Evolutionary conservation across 2,888 invertebrate genomes (phyloP).

Genomic region (Andrena praecox): DNA sequence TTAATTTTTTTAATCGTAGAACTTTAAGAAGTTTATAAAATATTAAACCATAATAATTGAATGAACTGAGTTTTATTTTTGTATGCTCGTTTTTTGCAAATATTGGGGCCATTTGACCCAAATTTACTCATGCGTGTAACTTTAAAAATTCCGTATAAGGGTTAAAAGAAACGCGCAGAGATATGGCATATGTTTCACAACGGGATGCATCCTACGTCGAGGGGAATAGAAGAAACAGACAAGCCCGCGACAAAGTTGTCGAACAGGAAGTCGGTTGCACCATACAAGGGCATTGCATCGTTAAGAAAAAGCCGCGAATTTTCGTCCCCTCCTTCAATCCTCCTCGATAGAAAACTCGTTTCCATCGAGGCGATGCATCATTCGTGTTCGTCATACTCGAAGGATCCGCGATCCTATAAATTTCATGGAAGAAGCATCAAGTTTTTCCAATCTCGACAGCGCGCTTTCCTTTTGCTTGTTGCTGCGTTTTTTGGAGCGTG

Average conservation of each 20-base stretch:
- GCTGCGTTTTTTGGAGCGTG: not conserved
- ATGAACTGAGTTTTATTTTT: too few relatives aligned
- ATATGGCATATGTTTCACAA: constrained; percentile 28
- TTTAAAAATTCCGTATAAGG: constrained; percentile 20
- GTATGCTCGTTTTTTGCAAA: too few relatives aligned
- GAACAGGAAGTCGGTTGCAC: constrained; percentile 61
- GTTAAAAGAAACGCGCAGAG: constrained; percentile 28
- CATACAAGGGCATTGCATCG: constrained; percentile 41
- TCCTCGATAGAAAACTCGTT: constrained; percentile 39
- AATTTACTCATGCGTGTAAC: too few relatives aligned
- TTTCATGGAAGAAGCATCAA: not conserved
- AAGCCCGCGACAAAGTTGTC: constrained; percentile 46
- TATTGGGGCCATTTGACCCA: too few relatives aligned
- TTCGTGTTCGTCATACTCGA: not conserved
- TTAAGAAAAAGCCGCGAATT: constrained; percentile 42
- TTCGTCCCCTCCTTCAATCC: constrained; percentile 13
- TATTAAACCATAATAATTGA: too few relatives aligned
- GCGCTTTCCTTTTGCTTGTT: not conserved
- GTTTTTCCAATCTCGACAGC: not conserved
- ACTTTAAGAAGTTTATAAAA: too few relatives aligned
- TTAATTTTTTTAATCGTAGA: not conserved
- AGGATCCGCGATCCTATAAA: not conserved
- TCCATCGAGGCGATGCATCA: constrained; percentile 19
- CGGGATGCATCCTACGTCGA: constrained; percentile 32
- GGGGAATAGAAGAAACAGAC: constrained; percentile 40